phyloP scores from a whole-genome alignment of 2,113 vertebrate species.

The Macrotis lagotis region DNA sequence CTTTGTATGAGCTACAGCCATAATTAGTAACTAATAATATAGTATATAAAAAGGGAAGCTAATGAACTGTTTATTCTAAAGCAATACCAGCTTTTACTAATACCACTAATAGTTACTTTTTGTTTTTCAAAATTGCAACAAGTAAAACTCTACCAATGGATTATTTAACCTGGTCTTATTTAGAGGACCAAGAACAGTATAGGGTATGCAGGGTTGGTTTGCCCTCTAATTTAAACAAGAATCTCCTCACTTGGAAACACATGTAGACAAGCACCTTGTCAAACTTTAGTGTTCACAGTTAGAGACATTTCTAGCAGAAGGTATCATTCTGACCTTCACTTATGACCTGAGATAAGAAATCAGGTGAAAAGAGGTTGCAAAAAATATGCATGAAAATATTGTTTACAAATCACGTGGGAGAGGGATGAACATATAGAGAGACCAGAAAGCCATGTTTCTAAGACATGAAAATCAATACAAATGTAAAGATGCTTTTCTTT shows the following conservation, averaged over 20 bases:
- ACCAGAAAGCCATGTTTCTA: neutral
- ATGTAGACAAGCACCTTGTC: constrained; percentile 26
- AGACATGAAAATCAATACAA: neutral
- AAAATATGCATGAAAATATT: constrained; percentile 39
- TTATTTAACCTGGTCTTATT: neutral
- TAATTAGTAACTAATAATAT: neutral
- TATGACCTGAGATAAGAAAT: constrained; percentile 32
- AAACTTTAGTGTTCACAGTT: constrained; percentile 54
- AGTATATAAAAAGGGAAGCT: neutral
- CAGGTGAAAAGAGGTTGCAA: neutral
- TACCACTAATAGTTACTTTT: neutral
- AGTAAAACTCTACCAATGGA: neutral
- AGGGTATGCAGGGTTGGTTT: constrained; percentile 28
- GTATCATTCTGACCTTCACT: constrained; percentile 13
- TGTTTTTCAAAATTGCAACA: neutral
- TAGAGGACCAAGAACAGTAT: constrained; percentile 39
- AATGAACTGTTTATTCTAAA: neutral
- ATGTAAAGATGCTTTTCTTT: constrained; percentile 32
- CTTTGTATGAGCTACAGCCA: neutral
- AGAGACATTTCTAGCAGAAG: neutral
- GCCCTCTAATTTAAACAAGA: constrained; percentile 30
- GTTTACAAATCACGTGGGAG: constrained; percentile 6
- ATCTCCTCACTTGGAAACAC: constrained; percentile 24
- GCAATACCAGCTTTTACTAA: neutral
- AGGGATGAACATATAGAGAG: constrained; percentile 33